phyloP scores from a whole-genome alignment of 1,140 invertebrate genomes.

The Adelges cooleyi region DNA sequence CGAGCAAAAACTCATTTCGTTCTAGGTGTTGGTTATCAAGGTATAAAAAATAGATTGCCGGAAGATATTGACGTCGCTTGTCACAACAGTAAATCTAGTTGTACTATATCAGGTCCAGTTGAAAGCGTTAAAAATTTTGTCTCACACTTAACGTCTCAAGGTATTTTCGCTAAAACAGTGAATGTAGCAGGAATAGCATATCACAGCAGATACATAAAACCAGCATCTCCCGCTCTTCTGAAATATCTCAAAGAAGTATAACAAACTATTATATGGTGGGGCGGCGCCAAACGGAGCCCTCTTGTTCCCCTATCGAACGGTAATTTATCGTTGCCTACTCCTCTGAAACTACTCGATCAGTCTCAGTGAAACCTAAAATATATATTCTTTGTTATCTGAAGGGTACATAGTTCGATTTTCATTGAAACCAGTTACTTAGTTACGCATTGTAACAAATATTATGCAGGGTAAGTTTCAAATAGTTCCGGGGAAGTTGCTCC shows the following conservation, averaged over 20 bases:
- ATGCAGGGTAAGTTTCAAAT: too few species aligned
- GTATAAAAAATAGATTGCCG: constrained; percentile 50
- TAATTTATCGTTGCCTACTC: too few species aligned
- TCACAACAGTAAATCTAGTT: constrained; percentile 55
- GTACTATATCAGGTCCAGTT: constrained; percentile 57
- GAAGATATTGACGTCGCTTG: constrained; percentile 53
- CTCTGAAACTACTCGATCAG: too few species aligned
- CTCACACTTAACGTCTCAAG: constrained; percentile 45
- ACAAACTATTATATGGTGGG: too few species aligned
- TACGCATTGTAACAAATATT: too few species aligned
- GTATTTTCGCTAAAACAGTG: constrained; percentile 65
- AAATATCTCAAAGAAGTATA: constrained; percentile 56
- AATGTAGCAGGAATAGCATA: constrained; percentile 59
- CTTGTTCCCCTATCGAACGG: too few species aligned
- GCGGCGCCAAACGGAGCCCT: too few species aligned
- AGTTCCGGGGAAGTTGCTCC: too few species aligned
- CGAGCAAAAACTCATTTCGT: constrained; percentile 42
- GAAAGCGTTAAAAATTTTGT: constrained; percentile 41
- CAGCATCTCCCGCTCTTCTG: constrained; percentile 57
- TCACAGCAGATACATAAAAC: constrained; percentile 64
- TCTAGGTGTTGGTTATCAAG: constrained; percentile 38
- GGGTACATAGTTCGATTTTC: too few species aligned
- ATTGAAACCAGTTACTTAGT: too few species aligned
- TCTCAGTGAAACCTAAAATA: too few species aligned
- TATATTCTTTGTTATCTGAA: too few species aligned